Conservation (phyloP, 2,888 invertebrate genomes). For the Ophion ellenae region DNA sequence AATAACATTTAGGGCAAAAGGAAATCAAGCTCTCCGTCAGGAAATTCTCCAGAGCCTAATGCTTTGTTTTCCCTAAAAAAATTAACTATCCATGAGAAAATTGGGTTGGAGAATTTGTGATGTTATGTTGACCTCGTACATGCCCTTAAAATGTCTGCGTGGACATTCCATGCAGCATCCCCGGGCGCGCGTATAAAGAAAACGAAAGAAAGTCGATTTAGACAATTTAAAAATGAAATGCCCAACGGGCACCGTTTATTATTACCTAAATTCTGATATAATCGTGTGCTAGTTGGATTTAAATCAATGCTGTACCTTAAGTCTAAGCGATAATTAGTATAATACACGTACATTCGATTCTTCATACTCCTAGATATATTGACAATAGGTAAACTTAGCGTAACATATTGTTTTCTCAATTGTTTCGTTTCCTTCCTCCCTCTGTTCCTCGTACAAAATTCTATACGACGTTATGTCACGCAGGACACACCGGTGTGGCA, state of each 20-base stretch:
- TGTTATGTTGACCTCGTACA: too few relatives aligned
- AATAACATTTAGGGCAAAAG: too few relatives aligned
- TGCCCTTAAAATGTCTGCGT: too few relatives aligned
- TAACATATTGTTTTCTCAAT: constrained; percentile 67
- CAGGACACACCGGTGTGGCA: constrained; percentile 65
- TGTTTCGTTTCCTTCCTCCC: constrained; percentile 50
- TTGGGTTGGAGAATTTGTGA: too few relatives aligned
- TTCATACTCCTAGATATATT: constrained; percentile 70
- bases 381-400: constrained; percentile 72
- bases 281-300: constrained; percentile 79
- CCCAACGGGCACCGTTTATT: constrained; percentile 80
- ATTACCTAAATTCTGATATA: constrained; percentile 80
- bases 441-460: constrained; percentile 76
- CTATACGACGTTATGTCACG: constrained; percentile 73
- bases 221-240: constrained; percentile 79
- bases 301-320: constrained; percentile 71
- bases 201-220: constrained; percentile 36
- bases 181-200: not conserved
- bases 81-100: too few relatives aligned
- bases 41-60: too few relatives aligned
- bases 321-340: constrained; percentile 80
- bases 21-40: too few relatives aligned
- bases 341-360: constrained; percentile 80
- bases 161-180: too few relatives aligned
- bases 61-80: too few relatives aligned